Evolutionary conservation across 2,888 invertebrate species (phyloP), one percentile per base, ranked within the genome.

Genomic region (Ceriagrion tenellum): DNA sequence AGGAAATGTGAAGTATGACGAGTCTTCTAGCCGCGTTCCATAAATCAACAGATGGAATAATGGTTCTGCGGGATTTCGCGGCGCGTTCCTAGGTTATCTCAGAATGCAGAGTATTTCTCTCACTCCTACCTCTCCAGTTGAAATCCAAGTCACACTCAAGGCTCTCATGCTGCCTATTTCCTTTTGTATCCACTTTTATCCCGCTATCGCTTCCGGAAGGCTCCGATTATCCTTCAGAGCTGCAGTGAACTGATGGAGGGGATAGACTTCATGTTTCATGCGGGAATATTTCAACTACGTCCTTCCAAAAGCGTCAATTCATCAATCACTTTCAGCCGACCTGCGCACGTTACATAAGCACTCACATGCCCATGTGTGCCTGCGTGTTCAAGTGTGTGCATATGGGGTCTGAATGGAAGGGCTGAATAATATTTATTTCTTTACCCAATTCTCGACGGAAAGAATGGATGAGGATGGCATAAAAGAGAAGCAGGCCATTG

Each of bases 231-330:
- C 81, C 81, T 26, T 1, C 81, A 35, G 35, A 16, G 18, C 35
- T 35, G 69, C 12, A 81, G 81, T 81, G 4, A 18, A 35, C 30
- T 35, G 0, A 81, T 13, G 35, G 30, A 1, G 35, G 4, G 81
- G 35, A 81, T 81, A 35, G 35, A 23, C 35, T 18, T 81, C 81
- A 81, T 81, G 35, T 81, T 81, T 81, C 81, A 30, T 35, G 81
- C 81, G 81, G 35, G n/a, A 81, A 81, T 81, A 81, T 81, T 81
- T 81, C 81, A 81, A 81, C 16, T 81, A 26, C 35, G 81, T 81
- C 35, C 35, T 26, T n/a, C 35, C 81, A 18, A 10, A 13, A 8
- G 18, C 6, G 35, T 81, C 35, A 81, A 16, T 35, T 81, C 81
- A 81, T 81, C 81, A 81, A 81, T 81, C 81, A 35, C 26, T 35